Evolutionary conservation across 2,797 vertebrate genomes (phyloP).

Genomic region (Zenarchopterus dispar): DNA sequence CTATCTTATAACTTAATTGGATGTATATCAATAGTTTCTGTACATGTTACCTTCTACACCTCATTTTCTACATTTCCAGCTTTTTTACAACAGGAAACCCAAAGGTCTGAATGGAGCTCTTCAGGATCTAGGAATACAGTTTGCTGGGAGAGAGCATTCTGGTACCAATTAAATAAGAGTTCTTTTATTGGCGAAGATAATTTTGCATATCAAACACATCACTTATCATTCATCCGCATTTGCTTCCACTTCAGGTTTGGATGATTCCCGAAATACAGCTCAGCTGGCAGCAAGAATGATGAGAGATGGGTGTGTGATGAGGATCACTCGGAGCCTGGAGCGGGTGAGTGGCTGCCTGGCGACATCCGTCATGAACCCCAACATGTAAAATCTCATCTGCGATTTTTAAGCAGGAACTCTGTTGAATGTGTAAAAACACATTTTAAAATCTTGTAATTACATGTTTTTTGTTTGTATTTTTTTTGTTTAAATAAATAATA

Average conservation of each 20-base stretch:
- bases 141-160: slow-evolving; percentile 92
- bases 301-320: slow-evolving; percentile 90
- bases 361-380: slow-evolving; percentile 1
- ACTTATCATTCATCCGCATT: too few relatives aligned
- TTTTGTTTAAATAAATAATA: slow-evolving; percentile 32
- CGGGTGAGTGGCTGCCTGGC: slow-evolving; percentile 86
- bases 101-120: slow-evolving; percentile 93
- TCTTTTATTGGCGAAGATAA: neutral
- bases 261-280: slow-evolving; percentile 93
- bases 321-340: slow-evolving; percentile 86
- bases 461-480: neutral
- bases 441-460: neutral
- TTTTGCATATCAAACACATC: neutral
- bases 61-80: slow-evolving; percentile 66
- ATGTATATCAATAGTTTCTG: neutral
- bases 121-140: slow-evolving; percentile 92
- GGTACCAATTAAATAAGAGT: slow-evolving; percentile 72
- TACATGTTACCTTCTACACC: neutral
- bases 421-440: neutral
- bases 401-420: neutral
- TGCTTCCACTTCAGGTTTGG: slow-evolving; percentile 82
- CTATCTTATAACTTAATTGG: neutral
- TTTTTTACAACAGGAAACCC: slow-evolving; percentile 92
- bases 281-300: slow-evolving; percentile 90
- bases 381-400: slow-evolving; percentile 21